Evolutionary conservation across 2,888 invertebrate species (phyloP).

Genomic region (Pilophorus perplexus): DNA sequence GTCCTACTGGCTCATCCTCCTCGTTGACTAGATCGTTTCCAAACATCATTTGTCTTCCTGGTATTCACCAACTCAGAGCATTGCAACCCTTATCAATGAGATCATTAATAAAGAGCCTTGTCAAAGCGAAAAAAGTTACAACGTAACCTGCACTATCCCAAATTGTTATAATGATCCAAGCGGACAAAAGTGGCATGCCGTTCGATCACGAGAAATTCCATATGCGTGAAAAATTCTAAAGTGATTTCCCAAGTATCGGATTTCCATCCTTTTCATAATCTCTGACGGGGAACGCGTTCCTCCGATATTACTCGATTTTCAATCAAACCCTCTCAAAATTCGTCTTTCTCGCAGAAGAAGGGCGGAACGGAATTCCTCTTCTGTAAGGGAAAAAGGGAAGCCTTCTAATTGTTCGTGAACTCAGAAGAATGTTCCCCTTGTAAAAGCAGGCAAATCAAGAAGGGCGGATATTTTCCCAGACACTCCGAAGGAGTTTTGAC

Average conservation of each 20-base stretch:
- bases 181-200: too few species aligned
- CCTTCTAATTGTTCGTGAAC: conserved; percentile 19
- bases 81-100: too few species aligned
- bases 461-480: neutral
- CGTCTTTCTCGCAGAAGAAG: neutral
- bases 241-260: conserved; percentile 19
- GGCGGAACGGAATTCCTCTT: neutral
- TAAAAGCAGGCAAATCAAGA: conserved; percentile 7
- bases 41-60: too few species aligned
- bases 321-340: neutral
- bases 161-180: too few species aligned
- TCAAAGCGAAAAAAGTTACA: too few species aligned
- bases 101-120: too few species aligned
- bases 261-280: conserved; percentile 1
- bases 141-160: too few species aligned
- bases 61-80: too few species aligned
- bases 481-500: neutral
- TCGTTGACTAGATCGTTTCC: too few species aligned
- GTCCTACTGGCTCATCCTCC: too few species aligned
- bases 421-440: conserved; percentile 4
- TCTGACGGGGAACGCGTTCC: neutral
- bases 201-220: too few species aligned
- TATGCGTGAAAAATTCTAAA: too few species aligned
- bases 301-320: conserved; percentile 17
- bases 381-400: neutral